Percentiles rank a stretch among this genome's conserved stretches.
These are phyloP conservation scores for Bombus breviceps DNA, from an alignment of 1,140 invertebrate species.

Conservation along the genomic window DNA sequence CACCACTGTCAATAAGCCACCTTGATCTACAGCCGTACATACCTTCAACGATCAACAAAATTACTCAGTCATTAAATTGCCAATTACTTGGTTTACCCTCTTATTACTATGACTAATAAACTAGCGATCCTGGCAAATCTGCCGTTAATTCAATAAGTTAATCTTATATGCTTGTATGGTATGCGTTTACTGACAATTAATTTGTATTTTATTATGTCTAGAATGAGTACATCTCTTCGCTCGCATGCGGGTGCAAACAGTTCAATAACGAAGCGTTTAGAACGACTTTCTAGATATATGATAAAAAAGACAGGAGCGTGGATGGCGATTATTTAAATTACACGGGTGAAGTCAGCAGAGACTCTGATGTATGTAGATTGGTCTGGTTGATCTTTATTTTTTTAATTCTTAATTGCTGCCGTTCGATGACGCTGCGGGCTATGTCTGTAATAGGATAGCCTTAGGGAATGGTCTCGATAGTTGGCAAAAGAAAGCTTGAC, in stretches of 20 bases:
- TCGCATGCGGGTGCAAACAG: background rate
- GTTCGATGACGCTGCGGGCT: background rate
- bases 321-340: slow-evolving; percentile 4
- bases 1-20: slow-evolving; percentile 49
- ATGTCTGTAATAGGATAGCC: slow-evolving; percentile 2
- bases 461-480: background rate
- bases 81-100: background rate
- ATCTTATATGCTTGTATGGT: no score
- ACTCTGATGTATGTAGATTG: background rate
- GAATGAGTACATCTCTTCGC: background rate
- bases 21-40: background rate
- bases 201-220: background rate
- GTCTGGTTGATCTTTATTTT: background rate
- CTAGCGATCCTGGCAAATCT: background rate
- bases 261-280: background rate
- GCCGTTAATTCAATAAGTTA: no score
- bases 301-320: background rate
- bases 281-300: background rate
- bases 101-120: background rate
- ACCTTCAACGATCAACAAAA: background rate
- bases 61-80: no score
- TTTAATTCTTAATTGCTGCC: background rate
- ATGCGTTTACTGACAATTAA: background rate
- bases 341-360: background rate
- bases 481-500: background rate